Evolutionary conservation across 1,140 invertebrate species (phyloP).

Genomic region (Pogonomyrmex californicus): DNA sequence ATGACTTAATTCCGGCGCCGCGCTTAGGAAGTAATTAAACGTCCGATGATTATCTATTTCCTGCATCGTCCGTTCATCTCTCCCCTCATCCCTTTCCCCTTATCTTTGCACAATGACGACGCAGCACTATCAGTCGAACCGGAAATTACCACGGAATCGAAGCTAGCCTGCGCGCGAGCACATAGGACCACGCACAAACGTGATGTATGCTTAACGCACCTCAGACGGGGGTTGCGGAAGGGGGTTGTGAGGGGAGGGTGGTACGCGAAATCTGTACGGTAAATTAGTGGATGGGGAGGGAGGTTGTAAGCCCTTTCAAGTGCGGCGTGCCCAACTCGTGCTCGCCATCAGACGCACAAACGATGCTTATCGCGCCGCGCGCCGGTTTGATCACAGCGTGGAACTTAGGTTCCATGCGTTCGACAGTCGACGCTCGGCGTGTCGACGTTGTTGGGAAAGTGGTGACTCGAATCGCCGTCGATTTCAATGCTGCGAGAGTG

Average conservation of each 20-base stretch:
- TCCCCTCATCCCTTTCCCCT: background rate
- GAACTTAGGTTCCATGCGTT: conserved; percentile 48
- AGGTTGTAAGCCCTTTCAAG: conserved; percentile 73
- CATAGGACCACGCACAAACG: conserved; percentile 48
- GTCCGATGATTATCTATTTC: conserved; percentile 75
- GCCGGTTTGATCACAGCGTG: conserved; percentile 72
- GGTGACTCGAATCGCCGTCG: conserved; percentile 13
- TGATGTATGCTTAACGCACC: conserved; percentile 33
- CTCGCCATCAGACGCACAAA: conserved; percentile 78
- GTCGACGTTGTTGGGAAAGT: conserved; percentile 9
- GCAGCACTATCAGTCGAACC: conserved; percentile 68
- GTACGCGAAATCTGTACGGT: conserved; percentile 72
- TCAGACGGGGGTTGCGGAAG: conserved; percentile 2
- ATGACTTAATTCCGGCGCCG: conserved; percentile 70
- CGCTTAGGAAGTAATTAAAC: conserved; percentile 77
- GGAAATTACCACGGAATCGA: conserved; percentile 78
- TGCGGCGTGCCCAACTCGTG: conserved; percentile 30
- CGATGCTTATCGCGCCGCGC: conserved; percentile 73
- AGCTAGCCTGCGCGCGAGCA: conserved; percentile 45
- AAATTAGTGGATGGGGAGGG: conserved; percentile 74
- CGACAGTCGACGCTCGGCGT: conserved; percentile 37
- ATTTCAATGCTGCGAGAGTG: conserved; percentile 32
- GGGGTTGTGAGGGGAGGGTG: background rate
- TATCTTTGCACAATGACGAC: conserved; percentile 73
- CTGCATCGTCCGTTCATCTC: conserved; percentile 35